Evolutionary conservation across 1,140 invertebrate species (phyloP), one percentile per base, ranked within the genome.

Genomic region (Propsilocerus akamusi): DNA sequence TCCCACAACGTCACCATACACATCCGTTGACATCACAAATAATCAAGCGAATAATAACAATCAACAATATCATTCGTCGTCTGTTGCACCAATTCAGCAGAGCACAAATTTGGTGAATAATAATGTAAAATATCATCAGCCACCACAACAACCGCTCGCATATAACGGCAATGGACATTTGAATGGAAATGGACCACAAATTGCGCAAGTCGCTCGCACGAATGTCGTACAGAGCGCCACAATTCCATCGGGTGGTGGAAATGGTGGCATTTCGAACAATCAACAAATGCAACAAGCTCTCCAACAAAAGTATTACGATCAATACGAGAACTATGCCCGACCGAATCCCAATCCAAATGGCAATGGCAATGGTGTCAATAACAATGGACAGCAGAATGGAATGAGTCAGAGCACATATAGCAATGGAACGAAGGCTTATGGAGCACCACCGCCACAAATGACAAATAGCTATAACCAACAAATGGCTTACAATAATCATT

Each of bases 161-260:
- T 47, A 49, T 0, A 63, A 64, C 41, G 62, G 52, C 47, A 62
- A 62, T 53, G 62, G 60, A 53, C 17, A 41, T 41, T 41, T 7
- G 5, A 41, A 41, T 41, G 34, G 17, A 41, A 41, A 41, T 41
- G 34, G 34, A 41, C 17, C 17, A 20, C 17, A 41, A 20, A 8
- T 17, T n/a, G 14, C 12, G 10, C 32, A 37, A 14, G 58, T 63
- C 53, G 49, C 64, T 53, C 59, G 63, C 17, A 62, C 58, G 32
- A 55, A 59, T 28, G 63, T 64, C 48, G 55, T 65, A 51, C 63
- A 65, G 25, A 62, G 58, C 30, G 63, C 63, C 12, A 59, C 62
- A 57, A 59, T 64, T 56, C 63, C 63, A 54, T 62, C 61, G 37
- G 63, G 63, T 34, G 61, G 54, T 62, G 48, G 49, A 28, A 49